phyloP scores from a whole-genome alignment of 2,113 vertebrate genomes.

The Vulpes lagopus region DNA sequence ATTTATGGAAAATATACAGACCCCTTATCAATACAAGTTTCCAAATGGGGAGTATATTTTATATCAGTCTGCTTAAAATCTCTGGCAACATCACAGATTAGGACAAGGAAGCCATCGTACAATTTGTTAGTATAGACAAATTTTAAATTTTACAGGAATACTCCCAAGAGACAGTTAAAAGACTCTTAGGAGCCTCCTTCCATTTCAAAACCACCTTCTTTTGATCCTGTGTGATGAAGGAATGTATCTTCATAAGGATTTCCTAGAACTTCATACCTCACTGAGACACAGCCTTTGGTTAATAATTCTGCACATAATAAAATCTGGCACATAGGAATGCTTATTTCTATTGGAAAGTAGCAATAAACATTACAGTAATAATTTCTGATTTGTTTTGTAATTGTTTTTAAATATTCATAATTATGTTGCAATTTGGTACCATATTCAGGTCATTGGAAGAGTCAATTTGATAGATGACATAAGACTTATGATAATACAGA shows the following conservation, averaged over 20 bases:
- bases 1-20: not conserved
- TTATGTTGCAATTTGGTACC: not conserved
- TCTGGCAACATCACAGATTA: not conserved
- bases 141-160: not conserved
- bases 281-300: not conserved
- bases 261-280: not conserved
- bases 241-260: not conserved
- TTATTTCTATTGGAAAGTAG: not conserved
- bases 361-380: not conserved
- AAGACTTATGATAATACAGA: not conserved
- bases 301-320: not conserved
- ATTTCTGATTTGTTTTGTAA: conserved; percentile 7
- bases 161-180: not conserved
- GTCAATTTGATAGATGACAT: not conserved
- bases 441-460: not conserved
- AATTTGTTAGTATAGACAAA: not conserved
- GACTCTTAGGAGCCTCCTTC: not conserved
- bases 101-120: not conserved
- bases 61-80: not conserved
- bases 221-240: not conserved
- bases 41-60: not conserved
- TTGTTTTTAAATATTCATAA: not conserved
- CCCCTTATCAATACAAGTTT: not conserved
- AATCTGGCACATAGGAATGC: not conserved
- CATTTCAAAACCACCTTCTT: not conserved